These are phyloP conservation scores for Drosophila greeni DNA, from an alignment of 2,888 invertebrate species.

Conservation along the genomic window DNA sequence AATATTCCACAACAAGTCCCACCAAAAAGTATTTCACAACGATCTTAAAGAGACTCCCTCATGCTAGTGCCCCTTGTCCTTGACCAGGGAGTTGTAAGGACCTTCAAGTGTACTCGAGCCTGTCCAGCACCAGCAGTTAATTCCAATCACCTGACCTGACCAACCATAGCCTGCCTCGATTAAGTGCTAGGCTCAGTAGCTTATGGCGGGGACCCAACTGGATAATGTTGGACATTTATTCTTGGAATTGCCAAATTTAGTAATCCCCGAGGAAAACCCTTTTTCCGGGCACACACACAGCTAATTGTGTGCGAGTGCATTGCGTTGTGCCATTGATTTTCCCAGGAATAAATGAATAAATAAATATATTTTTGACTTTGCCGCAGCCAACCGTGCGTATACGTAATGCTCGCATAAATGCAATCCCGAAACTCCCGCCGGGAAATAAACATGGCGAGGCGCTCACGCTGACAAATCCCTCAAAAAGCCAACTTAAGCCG, in stretches of 20 bases:
- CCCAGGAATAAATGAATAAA: slow-evolving; percentile 37
- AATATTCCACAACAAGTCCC: neutral
- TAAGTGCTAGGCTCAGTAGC: slow-evolving; percentile 4
- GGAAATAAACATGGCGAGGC: slow-evolving; percentile 36
- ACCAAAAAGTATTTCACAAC: neutral
- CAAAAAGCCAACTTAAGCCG: slow-evolving; percentile 55
- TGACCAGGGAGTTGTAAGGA: neutral
- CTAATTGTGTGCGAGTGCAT: slow-evolving; percentile 23
- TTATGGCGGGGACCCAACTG: neutral
- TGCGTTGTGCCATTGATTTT: slow-evolving; percentile 12
- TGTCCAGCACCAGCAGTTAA: slow-evolving; percentile 8
- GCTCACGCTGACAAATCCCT: slow-evolving; percentile 53
- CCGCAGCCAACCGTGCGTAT: slow-evolving; percentile 27
- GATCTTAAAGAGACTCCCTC: neutral
- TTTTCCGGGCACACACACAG: neutral
- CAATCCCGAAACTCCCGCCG: slow-evolving; percentile 26
- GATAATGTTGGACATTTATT: slow-evolving; percentile 10
- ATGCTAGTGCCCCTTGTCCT: neutral
- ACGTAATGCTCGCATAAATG: slow-evolving; percentile 46
- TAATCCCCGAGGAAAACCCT: neutral
- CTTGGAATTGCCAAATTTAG: slow-evolving; percentile 1
- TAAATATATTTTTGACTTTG: slow-evolving; percentile 13
- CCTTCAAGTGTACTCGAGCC: slow-evolving; percentile 1
- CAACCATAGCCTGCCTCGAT: neutral
- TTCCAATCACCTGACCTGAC: slow-evolving; percentile 14